Evolutionary conservation across 2,888 invertebrate genomes (phyloP).

Genomic region (Agonopterix alstromeriana): DNA sequence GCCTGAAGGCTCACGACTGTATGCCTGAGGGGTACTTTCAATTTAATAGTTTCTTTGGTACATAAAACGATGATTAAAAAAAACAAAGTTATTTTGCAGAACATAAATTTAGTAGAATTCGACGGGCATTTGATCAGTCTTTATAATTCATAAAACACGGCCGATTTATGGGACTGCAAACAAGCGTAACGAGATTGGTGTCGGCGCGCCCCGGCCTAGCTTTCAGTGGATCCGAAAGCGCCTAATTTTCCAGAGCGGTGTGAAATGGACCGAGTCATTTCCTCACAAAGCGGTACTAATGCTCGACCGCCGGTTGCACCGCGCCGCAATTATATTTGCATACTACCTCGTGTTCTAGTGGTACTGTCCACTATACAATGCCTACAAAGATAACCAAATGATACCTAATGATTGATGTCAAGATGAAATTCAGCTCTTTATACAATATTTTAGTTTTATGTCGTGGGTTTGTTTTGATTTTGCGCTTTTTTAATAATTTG

Average conservation of each 20-base stretch:
- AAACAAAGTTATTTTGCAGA: no score
- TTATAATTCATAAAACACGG: no score
- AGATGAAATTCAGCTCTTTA: no score
- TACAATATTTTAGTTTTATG: no score
- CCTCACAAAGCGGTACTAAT: slow-evolving; percentile 65
- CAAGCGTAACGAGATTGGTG: slow-evolving; percentile 7
- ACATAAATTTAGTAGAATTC: no score
- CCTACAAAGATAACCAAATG: background rate
- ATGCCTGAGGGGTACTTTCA: no score
- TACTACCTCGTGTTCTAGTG: slow-evolving; percentile 37
- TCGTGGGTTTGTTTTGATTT: no score
- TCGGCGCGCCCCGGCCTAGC: slow-evolving; percentile 1
- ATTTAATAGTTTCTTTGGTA: no score
- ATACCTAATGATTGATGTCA: background rate
- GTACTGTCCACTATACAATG: background rate
- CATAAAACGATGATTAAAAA: no score
- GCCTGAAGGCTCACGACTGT: no score
- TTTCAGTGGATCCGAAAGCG: slow-evolving; percentile 25
- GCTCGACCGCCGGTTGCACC: slow-evolving; percentile 53
- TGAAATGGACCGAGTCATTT: slow-evolving; percentile 67
- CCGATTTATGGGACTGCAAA: background rate
- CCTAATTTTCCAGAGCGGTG: slow-evolving; percentile 56
- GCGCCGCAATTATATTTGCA: slow-evolving; percentile 67
- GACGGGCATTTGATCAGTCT: no score
- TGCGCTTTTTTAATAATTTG: no score